These are phyloP conservation scores for Cephus sareptanus DNA, from an alignment of 2,888 invertebrate genomes.

Conservation along the genomic window DNA sequence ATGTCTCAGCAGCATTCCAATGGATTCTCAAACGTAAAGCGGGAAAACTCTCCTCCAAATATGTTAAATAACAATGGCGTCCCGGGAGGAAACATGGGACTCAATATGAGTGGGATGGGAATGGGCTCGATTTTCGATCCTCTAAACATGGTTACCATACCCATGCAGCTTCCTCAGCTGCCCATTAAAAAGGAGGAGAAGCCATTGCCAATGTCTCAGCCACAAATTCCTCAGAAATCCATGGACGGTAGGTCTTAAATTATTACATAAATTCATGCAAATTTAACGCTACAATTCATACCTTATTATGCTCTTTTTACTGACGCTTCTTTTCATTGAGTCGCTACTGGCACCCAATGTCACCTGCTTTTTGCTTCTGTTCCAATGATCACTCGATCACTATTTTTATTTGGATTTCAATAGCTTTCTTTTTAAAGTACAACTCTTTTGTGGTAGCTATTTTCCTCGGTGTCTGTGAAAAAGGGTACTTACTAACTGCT, in stretches of 20 bases:
- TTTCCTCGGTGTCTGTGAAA: not conserved
- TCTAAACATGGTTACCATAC: constrained; percentile 63
- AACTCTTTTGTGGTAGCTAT: not conserved
- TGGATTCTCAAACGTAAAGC: constrained; percentile 66
- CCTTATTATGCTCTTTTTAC: not conserved
- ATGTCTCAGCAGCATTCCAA: constrained; percentile 61
- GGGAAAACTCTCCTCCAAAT: constrained; percentile 64
- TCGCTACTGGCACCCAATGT: not conserved
- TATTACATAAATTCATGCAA: not conserved
- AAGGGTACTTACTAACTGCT: constrained; percentile 38
- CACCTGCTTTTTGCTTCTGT: not conserved
- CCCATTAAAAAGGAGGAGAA: constrained; percentile 71
- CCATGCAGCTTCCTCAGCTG: constrained; percentile 66
- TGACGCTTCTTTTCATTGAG: not conserved
- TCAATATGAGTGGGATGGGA: constrained; percentile 67
- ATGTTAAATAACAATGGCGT: constrained; percentile 68
- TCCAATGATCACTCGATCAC: not conserved
- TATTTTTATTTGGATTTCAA: not conserved
- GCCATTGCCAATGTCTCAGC: constrained; percentile 75
- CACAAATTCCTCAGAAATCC: constrained; percentile 61
- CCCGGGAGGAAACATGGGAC: constrained; percentile 63
- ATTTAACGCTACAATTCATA: not conserved
- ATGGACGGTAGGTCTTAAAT: constrained; percentile 57
- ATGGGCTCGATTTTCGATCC: constrained; percentile 77
- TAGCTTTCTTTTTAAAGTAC: not conserved